These are phyloP conservation scores for Drosophila atripex DNA, from an alignment of 2,888 invertebrate species.

Conservation along the genomic window DNA sequence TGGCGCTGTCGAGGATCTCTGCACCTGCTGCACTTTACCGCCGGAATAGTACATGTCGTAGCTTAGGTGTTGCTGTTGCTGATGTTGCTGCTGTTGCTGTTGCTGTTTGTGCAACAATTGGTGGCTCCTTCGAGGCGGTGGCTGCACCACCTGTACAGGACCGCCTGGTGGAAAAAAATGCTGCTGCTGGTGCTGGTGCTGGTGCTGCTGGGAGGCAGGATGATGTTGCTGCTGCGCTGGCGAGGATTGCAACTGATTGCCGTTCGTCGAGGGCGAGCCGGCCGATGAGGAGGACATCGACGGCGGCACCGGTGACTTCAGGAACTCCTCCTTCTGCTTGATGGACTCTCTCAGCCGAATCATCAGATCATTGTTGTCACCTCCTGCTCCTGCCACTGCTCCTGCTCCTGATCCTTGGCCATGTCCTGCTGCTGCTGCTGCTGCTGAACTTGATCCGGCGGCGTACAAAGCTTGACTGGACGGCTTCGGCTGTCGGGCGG, in stretches of 20 bases:
- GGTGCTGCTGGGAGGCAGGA: constrained; percentile 24
- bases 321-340: constrained; percentile 95
- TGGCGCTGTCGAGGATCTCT: constrained; percentile 57
- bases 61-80: constrained; percentile 65
- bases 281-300: constrained; percentile 21
- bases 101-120: constrained; percentile 51
- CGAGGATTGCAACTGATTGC: constrained; percentile 41
- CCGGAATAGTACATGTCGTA: constrained; percentile 81
- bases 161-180: constrained; percentile 59
- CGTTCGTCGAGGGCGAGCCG: constrained; percentile 24
- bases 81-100: constrained; percentile 61
- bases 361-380: constrained; percentile 84
- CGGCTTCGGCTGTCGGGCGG: constrained; percentile 62
- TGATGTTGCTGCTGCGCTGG: constrained; percentile 37
- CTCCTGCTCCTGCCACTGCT: constrained; percentile 18
- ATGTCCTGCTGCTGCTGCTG: background rate
- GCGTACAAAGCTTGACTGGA: constrained; percentile 59
- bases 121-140: constrained; percentile 11
- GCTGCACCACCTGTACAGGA: constrained; percentile 15
- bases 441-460: constrained; percentile 22
- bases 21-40: constrained; percentile 52
- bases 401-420: background rate
- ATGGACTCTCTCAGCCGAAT: constrained; percentile 92
- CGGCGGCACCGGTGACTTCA: constrained; percentile 87
- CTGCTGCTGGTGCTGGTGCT: constrained; percentile 50